These are phyloP conservation scores for Coturnix japonica DNA, from an alignment of 2,113 vertebrate genomes.

Conservation along the genomic window DNA sequence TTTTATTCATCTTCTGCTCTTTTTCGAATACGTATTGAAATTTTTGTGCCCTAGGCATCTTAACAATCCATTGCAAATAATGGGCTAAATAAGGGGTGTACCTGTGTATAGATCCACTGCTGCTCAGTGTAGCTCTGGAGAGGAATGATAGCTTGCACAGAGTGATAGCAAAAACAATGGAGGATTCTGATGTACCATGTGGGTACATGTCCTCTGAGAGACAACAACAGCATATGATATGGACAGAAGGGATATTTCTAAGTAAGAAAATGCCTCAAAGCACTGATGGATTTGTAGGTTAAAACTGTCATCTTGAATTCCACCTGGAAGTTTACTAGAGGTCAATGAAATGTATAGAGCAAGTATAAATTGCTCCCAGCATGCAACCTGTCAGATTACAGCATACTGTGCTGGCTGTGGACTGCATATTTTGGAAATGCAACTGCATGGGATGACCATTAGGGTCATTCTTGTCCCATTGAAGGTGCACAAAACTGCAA, in stretches of 20 bases:
- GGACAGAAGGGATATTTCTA: not conserved
- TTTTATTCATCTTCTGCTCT: slow-evolving; percentile 30
- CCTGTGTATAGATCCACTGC: slow-evolving; percentile 8
- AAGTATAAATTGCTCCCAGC: not conserved
- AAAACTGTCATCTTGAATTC: slow-evolving; percentile 33
- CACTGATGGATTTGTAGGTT: not conserved
- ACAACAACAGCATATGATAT: not conserved
- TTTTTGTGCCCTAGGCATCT: not conserved
- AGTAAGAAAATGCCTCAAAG: not conserved
- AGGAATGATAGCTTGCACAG: not conserved
- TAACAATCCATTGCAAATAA: slow-evolving; percentile 29
- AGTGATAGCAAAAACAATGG: not conserved
- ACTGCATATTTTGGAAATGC: not conserved
- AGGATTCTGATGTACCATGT: not conserved
- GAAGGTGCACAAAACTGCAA: not conserved
- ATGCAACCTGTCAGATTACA: not conserved
- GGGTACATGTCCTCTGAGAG: not conserved
- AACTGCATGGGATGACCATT: not conserved
- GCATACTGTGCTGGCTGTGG: not conserved
- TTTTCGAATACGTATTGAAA: slow-evolving; percentile 26
- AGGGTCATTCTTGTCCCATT: not conserved
- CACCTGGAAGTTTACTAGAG: not conserved
- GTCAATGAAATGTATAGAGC: not conserved
- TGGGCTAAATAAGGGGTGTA: slow-evolving; percentile 11
- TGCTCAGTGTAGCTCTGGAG: not conserved